phyloP scores from a whole-genome alignment of 2,113 vertebrate genomes.

The Ciconia stormi region DNA sequence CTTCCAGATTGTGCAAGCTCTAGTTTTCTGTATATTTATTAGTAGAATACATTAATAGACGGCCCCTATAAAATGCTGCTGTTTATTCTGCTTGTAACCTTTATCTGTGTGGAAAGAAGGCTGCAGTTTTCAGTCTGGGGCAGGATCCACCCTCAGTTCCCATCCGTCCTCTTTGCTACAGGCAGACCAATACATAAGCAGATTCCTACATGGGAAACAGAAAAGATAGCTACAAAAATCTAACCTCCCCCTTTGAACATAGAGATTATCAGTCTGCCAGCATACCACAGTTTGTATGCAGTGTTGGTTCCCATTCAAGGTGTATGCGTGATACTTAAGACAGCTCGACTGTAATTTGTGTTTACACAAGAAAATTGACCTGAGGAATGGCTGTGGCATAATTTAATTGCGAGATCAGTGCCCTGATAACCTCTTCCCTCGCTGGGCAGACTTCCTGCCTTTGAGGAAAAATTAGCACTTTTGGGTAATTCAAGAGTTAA shows the following conservation, averaged over 20 bases:
- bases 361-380: neutral
- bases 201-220: neutral
- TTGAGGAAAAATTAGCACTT: neutral
- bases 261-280: neutral
- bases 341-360: no score
- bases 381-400: neutral
- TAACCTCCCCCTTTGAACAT: neutral
- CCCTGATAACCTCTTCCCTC: neutral
- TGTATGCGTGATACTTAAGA: neutral
- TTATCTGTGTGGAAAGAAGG: neutral
- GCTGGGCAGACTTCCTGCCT: accelerated
- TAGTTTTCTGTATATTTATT: neutral
- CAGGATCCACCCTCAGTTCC: neutral
- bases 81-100: neutral
- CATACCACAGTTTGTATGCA: accelerated
- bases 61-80: accelerated
- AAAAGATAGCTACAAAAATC: neutral
- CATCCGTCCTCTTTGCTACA: neutral
- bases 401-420: accelerated
- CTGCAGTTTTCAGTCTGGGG: neutral
- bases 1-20: neutral
- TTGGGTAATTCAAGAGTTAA: neutral
- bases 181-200: neutral
- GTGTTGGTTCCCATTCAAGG: neutral
- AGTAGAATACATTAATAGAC: neutral